Evolutionary conservation across 2,888 invertebrate species (phyloP), one percentile per base, ranked within the genome.

Genomic region (Apeira syringaria): DNA sequence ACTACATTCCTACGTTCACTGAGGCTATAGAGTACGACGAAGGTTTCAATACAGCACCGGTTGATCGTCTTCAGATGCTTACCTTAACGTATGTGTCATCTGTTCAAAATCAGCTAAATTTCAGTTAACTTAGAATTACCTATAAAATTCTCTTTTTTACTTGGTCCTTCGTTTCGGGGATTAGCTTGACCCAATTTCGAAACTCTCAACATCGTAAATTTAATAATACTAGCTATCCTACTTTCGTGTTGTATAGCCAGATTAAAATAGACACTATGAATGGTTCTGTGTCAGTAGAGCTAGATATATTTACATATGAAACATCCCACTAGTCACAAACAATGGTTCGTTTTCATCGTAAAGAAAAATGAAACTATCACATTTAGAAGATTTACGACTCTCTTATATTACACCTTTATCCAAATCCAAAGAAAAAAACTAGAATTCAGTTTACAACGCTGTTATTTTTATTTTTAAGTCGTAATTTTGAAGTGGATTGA

Each of bases 401-500:
- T 30, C 26, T 33, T 44, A 41, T 13, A 45, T 51, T 41, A 46
- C 47, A 35, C 37, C 45, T 41, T 39, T 31, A 39, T 22, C 38
- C 34, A 38, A 53, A 49, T 34, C 50, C 43, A 44, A 44, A 46
- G 41, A 47, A 2, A 50, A 43, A 47, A 53, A 53, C 46, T 56
- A 47, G 42, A 48, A 38, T 47, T 41, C 32, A 47, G 40, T 50
- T 50, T 31, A 52, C 32, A 42, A 35, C 47, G 38, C 35, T 35
- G 35, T 31, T 61, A 61, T 62, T 61, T 67, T 59, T 56, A 60
- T 50, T 51, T 42, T 20, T 13, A 42, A 41, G 32, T 54, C 54
- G 44, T 56, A 54, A 54, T 53, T 59, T 50, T 40, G 51, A 34
- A 50, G 43, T 40, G 40, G 53, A 60, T 61, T 50, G 44, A 49